These are phyloP conservation scores for Drosophila macrospina DNA, from an alignment of 2,888 invertebrate genomes.

Conservation along the genomic window DNA sequence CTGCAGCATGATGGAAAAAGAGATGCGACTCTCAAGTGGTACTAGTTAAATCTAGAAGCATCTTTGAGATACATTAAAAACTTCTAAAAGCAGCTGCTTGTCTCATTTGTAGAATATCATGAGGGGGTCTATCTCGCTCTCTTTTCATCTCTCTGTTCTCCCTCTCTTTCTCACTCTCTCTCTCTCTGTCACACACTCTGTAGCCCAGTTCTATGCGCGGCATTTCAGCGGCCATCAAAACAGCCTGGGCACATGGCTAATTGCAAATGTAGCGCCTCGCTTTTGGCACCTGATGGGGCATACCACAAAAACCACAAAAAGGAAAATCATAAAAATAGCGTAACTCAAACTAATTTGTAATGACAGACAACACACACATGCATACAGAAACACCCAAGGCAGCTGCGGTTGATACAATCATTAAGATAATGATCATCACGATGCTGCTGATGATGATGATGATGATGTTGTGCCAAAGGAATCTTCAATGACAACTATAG, in stretches of 20 bases:
- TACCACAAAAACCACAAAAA: slow-evolving; percentile 47
- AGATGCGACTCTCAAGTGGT: slow-evolving; percentile 20
- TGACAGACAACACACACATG: slow-evolving; percentile 59
- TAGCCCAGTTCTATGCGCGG: slow-evolving; percentile 45
- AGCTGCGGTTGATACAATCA: slow-evolving; percentile 43
- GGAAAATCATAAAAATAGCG: slow-evolving; percentile 49
- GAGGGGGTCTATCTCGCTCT: slow-evolving; percentile 11
- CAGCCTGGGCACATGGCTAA: slow-evolving; percentile 72
- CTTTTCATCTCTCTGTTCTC: not conserved
- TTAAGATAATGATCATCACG: slow-evolving; percentile 20
- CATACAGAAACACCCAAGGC: slow-evolving; percentile 47
- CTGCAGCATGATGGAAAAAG: slow-evolving; percentile 29
- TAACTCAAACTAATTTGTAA: slow-evolving; percentile 68
- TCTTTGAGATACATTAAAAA: slow-evolving; percentile 5
- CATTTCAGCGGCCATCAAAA: slow-evolving; percentile 64
- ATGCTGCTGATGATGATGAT: slow-evolving; percentile 9
- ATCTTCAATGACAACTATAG: slow-evolving; percentile 37
- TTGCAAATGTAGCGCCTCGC: slow-evolving; percentile 76
- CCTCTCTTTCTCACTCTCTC: slow-evolving; percentile 5
- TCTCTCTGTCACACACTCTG: not conserved
- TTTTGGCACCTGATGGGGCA: slow-evolving; percentile 79
- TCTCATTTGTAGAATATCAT: slow-evolving; percentile 38
- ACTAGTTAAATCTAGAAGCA: slow-evolving; percentile 4
- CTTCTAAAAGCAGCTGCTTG: slow-evolving; percentile 45
- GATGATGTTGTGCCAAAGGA: slow-evolving; percentile 30